A percentile compares a stretch with the other conserved stretches of the same genome.
These are phyloP conservation scores for Perccottus glenii DNA, from an alignment of 2,113 vertebrate genomes.

Conservation along the genomic window DNA sequence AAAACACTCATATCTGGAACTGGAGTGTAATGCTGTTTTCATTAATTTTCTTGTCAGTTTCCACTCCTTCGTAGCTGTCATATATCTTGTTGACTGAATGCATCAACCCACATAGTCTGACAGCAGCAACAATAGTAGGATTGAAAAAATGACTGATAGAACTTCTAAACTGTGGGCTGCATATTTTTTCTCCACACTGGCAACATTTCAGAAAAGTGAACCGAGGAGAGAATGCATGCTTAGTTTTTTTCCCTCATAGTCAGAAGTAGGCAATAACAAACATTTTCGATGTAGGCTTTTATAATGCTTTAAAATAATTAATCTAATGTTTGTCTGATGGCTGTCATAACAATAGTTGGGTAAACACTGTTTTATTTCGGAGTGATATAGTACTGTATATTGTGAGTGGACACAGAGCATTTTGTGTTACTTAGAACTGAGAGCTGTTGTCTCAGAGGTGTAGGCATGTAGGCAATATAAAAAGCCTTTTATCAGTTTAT, in stretches of 20 bases:
- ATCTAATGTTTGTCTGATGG: too few species aligned
- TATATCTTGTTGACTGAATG: constrained; percentile 34
- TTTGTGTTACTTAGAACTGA: background rate
- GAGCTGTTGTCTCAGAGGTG: background rate
- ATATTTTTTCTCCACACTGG: constrained; percentile 47
- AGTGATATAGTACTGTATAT: too few species aligned
- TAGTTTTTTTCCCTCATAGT: constrained; percentile 28
- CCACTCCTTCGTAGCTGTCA: constrained; percentile 16
- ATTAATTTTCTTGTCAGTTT: background rate
- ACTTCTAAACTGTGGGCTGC: constrained; percentile 32
- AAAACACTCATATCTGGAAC: background rate
- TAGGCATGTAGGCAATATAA: background rate
- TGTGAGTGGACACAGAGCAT: too few species aligned
- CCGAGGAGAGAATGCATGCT: constrained; percentile 58
- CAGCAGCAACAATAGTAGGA: constrained; percentile 38
- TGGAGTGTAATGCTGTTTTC: background rate
- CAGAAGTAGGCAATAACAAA: constrained; percentile 15
- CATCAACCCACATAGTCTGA: constrained; percentile 44
- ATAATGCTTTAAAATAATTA: too few species aligned
- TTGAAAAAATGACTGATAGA: constrained; percentile 28
- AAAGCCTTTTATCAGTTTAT: background rate
- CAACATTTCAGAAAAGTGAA: constrained; percentile 53
- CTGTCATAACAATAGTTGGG: background rate
- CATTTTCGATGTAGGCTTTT: background rate
- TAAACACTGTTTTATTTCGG: constrained; percentile 37